Base-by-base conservation (phyloP, 2,888 invertebrate genomes). In the Ennomos fuscantarius region DNA sequence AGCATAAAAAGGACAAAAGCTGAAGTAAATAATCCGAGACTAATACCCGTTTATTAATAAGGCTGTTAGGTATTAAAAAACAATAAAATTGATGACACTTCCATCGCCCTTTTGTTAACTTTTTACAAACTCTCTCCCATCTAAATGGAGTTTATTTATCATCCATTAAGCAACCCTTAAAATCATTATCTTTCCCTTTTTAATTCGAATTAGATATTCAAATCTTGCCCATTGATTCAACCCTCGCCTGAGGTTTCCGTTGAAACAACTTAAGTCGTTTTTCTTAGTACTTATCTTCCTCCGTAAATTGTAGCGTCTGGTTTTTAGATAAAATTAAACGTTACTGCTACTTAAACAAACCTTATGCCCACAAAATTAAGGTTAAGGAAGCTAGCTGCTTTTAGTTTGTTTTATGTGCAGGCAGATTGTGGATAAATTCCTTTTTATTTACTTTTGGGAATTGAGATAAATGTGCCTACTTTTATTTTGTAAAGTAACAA, bases 141-240 rank as follows among this genome's bases (percentile, higher is more conserved):
- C 49, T 47, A 53, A 61, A 41, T 54, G 42, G 41, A 45, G 61
- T 68, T 63, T 46, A 55, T 72, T 73, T 59, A 65, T 63, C 60
- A 66, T 74, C 68, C 62, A 65, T 64, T 69, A 68, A 41, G 45
- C 48, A 46, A 55, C 54, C 56, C 47, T 56, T 58, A 31, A 9
- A 35, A 48, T 47, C 46, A 62, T 61, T 67, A 70, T 63, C 62
- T 60, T 55, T 48, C 46, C 48, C 51, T 63, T 66, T 65, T 67
- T 58, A 58, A 65, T 65, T 69, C 43, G 46, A 65, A 63, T 63
- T 60, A 62, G 56, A 50, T 62, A 64, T 65, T 69, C 55, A 65
- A 70, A 66, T 62, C 51, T 33, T 31, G 39, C 13, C 41, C 63
- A 64, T 66, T 56, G 63, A 61, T 65, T 58, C 54, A 56, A 60